Evolutionary conservation across 1,140 invertebrate species (phyloP).

Genomic region (Drosophila albomicans): DNA sequence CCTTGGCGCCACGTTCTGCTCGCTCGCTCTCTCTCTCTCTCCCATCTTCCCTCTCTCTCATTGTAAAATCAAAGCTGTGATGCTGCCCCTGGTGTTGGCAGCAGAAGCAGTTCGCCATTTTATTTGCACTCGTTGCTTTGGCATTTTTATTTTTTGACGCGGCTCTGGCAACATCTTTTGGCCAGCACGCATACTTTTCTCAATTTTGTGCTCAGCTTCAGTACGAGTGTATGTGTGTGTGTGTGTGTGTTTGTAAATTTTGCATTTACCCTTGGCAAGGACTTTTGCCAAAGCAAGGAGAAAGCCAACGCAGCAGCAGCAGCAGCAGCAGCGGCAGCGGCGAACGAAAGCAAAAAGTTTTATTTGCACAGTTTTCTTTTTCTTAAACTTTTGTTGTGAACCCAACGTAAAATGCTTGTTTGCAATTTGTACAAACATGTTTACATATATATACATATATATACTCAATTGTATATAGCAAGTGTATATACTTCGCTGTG

Average conservation of each 20-base stretch:
- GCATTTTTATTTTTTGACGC: slow-evolving; percentile 66
- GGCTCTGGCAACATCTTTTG: slow-evolving; percentile 70
- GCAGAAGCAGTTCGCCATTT: slow-evolving; percentile 58
- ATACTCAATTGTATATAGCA: slow-evolving; percentile 13
- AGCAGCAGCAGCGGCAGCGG: slow-evolving; percentile 25
- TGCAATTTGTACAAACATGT: slow-evolving; percentile 77
- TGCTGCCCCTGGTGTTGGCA: slow-evolving; percentile 16
- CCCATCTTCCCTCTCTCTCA: background rate
- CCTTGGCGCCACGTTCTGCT: slow-evolving; percentile 26
- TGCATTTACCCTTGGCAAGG: slow-evolving; percentile 83
- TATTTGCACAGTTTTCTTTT: slow-evolving; percentile 84
- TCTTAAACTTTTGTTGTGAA: slow-evolving; percentile 79
- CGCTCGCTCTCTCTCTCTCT: background rate
- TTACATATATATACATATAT: slow-evolving; percentile 38
- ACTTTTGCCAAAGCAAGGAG: slow-evolving; percentile 62
- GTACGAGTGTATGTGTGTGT: slow-evolving; percentile 15
- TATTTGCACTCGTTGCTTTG: slow-evolving; percentile 70
- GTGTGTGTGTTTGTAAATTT: slow-evolving; percentile 58
- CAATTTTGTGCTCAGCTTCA: slow-evolving; percentile 31
- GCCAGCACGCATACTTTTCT: slow-evolving; percentile 59
- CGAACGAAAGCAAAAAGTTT: slow-evolving; percentile 78
- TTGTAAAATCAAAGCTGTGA: slow-evolving; percentile 24
- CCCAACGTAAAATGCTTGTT: slow-evolving; percentile 71
- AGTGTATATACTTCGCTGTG: slow-evolving; percentile 10
- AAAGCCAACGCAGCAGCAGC: slow-evolving; percentile 59